Evolutionary conservation across 2,888 invertebrate species (phyloP), one percentile per base, ranked within the genome.

Genomic region (Parapristionchus giblindavisi): DNA sequence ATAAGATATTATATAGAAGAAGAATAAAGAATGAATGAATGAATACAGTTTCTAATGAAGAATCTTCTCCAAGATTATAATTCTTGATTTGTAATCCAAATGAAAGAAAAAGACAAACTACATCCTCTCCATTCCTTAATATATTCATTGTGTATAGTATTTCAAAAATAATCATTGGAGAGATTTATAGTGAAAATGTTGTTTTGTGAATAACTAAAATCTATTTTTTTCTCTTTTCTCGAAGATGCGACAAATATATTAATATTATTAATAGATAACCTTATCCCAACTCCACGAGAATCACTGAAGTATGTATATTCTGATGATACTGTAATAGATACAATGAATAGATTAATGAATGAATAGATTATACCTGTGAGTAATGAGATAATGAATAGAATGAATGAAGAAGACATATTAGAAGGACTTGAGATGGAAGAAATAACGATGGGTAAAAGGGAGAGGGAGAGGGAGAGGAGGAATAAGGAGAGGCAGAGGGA

Each of bases 261-360:
- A 61, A 21, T 24, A 36, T 24, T 61, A 14, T 61, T 34, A 61
- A 32, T 36, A 4, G 24, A 24, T 70, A 0, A 54, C 72, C 72
- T 29, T 27, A 72, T 72, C 0, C 72, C 72, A n/a, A 72, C 43
- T 5, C 72, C 72, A 21, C 48, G 24, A 24, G 40, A 51, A 24
- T 72, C 72, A 24, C 52, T 34, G 48, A 72, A 72, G 60, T 34
- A 72, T 8, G 72, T 72, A 32, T 60, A 60, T 14, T 72, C 72
- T 11, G 71, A 36, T 4, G 40, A n/a, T 3, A 5, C 63, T 63
- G 63, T 4, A 63, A n/a, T 34, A 0, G 36, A 36, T 5, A n/a
- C 3, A 5, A 17, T 60, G n/a, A 60, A n/a, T 1, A n/a, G n/a
- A n/a, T n/a, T n/a, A n/a, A n/a, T n/a, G n/a, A n/a, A n/a, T n/a